These are phyloP conservation scores for Procambarus clarkii DNA, from an alignment of 1,140 invertebrate species.

Conservation along the genomic window DNA sequence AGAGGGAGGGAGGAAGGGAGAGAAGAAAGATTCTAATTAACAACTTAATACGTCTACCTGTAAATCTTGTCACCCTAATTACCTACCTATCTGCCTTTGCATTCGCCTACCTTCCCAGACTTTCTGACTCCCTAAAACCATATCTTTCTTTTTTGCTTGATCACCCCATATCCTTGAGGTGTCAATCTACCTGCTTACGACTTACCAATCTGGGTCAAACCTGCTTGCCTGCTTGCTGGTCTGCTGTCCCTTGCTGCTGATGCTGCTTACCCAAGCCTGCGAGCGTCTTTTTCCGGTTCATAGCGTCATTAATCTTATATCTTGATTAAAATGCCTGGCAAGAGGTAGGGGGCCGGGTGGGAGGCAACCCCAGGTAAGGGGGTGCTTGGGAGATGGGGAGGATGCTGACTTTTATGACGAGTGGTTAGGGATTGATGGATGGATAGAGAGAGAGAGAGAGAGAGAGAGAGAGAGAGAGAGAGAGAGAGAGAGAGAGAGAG, in stretches of 20 bases:
- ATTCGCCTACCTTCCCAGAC: neutral
- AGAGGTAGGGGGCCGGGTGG: no score
- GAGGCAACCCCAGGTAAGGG: neutral
- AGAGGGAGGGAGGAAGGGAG: constrained; percentile 11
- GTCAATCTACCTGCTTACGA: no score
- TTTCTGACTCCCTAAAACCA: neutral
- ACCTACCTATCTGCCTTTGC: neutral
- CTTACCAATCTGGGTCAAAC: no score
- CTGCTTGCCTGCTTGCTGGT: no score
- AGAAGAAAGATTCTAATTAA: constrained; percentile 1
- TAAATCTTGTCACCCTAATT: neutral
- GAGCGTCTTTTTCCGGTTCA: neutral
- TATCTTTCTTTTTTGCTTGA: neutral
- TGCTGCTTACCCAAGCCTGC: neutral
- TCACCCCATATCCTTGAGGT: neutral
- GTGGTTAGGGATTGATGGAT: neutral
- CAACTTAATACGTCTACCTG: neutral
- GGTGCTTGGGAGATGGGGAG: neutral
- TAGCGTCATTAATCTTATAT: no score
- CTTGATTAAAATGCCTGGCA: neutral
- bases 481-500: constrained; percentile 22
- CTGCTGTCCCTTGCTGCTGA: no score
- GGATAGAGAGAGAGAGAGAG: neutral
- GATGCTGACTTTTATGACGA: no score
- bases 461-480: neutral